These are phyloP conservation scores for Tetranychus truncatus DNA, from an alignment of 2,888 invertebrate genomes.

Conservation along the genomic window DNA sequence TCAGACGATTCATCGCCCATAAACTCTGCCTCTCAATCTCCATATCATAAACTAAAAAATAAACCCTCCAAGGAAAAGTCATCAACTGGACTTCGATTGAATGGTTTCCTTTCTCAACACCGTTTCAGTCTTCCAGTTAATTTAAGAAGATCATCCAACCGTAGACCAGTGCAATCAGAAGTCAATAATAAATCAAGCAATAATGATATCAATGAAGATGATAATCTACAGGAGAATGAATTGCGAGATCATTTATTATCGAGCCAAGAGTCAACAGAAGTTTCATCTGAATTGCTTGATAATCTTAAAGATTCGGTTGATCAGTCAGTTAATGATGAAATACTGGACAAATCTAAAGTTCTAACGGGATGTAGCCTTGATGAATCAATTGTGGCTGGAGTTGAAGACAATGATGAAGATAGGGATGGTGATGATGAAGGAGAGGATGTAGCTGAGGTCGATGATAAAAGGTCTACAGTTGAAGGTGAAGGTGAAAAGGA, in stretches of 20 bases:
- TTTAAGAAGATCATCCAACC: constrained; percentile 11
- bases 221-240: neutral
- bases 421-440: constrained; percentile 8
- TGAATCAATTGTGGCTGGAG: neutral
- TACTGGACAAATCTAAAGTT: neutral
- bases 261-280: neutral
- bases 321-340: neutral
- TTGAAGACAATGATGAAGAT: neutral
- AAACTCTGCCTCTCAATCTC: neutral
- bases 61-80: neutral
- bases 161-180: neutral
- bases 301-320: neutral
- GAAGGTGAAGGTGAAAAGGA: neutral
- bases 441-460: neutral
- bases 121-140: constrained; percentile 19
- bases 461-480: neutral
- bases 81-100: neutral
- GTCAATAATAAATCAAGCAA: neutral
- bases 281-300: neutral
- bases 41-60: neutral
- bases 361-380: neutral
- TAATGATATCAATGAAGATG: neutral
- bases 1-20: neutral
- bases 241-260: neutral
- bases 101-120: constrained; percentile 11